Conservation (phyloP, 2,113 vertebrate genomes). For the Mustela nigripes region DNA sequence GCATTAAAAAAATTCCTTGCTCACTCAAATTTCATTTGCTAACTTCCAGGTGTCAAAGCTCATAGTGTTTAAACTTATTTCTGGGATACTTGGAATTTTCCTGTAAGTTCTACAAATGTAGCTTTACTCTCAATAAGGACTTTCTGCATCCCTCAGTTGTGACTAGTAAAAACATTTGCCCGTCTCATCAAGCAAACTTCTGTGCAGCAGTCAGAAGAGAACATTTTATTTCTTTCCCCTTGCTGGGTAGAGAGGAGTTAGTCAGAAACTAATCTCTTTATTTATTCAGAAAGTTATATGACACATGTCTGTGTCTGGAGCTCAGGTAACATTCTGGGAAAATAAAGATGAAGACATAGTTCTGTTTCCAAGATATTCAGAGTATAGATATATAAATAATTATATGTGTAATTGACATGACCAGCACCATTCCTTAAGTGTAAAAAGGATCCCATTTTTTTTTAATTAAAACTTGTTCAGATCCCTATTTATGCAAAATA, state of each 20-base stretch:
- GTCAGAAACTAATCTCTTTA: neutral
- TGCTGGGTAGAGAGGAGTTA: neutral
- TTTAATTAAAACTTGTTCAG: neutral
- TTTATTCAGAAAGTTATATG: slow-evolving; percentile 11
- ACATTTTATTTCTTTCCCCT: neutral
- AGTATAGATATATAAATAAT: neutral
- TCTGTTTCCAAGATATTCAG: neutral
- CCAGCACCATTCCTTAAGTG: neutral
- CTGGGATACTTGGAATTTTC: slow-evolving; percentile 50
- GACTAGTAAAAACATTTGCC: neutral
- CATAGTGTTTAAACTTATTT: slow-evolving; percentile 54
- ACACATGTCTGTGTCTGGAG: neutral
- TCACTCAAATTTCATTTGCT: slow-evolving; percentile 10
- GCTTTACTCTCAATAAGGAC: neutral
- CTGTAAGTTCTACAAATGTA: neutral
- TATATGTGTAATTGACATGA: neutral
- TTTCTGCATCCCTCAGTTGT: neutral
- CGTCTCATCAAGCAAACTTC: slow-evolving; percentile 17
- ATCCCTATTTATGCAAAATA: neutral
- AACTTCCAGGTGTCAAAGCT: slow-evolving; percentile 45
- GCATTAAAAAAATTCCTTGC: neutral
- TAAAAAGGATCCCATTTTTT: neutral
- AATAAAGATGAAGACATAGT: neutral
- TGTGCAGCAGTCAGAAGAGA: neutral
- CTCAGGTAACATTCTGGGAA: neutral